A percentile compares a stretch with the other conserved stretches of the same genome.
Evolutionary conservation across 1,140 invertebrate species (phyloP).

Genomic region (Laupala kohalensis): DNA sequence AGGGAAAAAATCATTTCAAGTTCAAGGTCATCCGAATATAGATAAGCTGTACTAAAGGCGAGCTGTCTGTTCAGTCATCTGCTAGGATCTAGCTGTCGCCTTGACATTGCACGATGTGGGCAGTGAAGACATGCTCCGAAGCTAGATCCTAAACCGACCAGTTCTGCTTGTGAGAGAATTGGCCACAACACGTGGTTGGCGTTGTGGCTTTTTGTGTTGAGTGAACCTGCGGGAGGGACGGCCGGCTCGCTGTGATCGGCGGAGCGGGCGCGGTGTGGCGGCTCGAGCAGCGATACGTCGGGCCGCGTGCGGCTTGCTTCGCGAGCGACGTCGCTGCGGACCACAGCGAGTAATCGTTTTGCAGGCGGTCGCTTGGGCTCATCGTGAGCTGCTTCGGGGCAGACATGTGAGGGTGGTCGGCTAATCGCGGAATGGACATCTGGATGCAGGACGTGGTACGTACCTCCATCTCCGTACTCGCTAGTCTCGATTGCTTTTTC

Average conservation of each 20-base stretch:
- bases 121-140: neutral
- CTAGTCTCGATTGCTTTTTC: neutral
- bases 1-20: neutral
- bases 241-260: too few relatives aligned
- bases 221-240: neutral
- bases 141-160: neutral
- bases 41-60: neutral
- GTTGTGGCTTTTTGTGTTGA: conserved; percentile 1
- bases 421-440: neutral
- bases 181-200: conserved; percentile 3
- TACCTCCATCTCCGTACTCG: neutral
- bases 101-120: neutral
- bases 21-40: neutral
- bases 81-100: neutral
- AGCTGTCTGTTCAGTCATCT: neutral
- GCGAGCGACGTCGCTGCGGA: neutral
- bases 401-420: neutral
- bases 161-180: neutral
- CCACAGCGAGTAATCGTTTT: too few relatives aligned
- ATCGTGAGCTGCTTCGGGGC: too few relatives aligned
- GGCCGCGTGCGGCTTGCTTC: neutral
- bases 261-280: neutral
- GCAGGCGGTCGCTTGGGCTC: too few relatives aligned
- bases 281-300: too few relatives aligned
- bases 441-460: conserved; percentile 6